phyloP scores from a whole-genome alignment of 2,888 invertebrate species.

The Sphecodes monilicornis region DNA sequence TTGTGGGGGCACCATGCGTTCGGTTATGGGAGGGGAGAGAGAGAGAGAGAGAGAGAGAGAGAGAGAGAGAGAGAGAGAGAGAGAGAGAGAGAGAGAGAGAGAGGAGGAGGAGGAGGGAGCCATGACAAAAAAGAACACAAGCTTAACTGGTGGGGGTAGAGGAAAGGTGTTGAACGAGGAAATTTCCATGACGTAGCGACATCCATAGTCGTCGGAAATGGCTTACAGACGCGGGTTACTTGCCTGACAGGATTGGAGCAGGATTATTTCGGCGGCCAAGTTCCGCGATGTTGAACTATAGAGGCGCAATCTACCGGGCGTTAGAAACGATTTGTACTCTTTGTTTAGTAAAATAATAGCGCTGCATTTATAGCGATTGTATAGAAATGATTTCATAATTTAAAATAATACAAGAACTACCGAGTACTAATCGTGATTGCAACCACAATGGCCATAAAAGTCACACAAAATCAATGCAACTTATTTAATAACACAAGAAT shows the following conservation, averaged over 20 bases:
- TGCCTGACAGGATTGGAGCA: constrained; percentile 39
- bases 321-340: neutral
- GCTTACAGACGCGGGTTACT: constrained; percentile 52
- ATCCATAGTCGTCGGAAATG: constrained; percentile 44
- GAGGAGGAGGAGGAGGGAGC: constrained; percentile 22
- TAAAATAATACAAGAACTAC: no score
- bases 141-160: constrained; percentile 42
- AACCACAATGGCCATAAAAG: no score
- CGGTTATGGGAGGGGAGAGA: constrained; percentile 6
- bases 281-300: neutral
- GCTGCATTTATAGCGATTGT: neutral
- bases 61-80: no score
- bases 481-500: no score
- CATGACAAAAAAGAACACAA: constrained; percentile 42
- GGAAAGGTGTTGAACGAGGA: constrained; percentile 68
- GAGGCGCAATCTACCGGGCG: neutral
- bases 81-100: no score
- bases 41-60: no score
- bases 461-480: no score
- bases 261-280: neutral
- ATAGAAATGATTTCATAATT: no score
- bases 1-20: constrained; percentile 6
- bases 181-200: constrained; percentile 74
- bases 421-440: no score
- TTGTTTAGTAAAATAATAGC: neutral